Evolutionary conservation across 1,140 invertebrate species (phyloP).

Genomic region (Eciton burchellii): DNA sequence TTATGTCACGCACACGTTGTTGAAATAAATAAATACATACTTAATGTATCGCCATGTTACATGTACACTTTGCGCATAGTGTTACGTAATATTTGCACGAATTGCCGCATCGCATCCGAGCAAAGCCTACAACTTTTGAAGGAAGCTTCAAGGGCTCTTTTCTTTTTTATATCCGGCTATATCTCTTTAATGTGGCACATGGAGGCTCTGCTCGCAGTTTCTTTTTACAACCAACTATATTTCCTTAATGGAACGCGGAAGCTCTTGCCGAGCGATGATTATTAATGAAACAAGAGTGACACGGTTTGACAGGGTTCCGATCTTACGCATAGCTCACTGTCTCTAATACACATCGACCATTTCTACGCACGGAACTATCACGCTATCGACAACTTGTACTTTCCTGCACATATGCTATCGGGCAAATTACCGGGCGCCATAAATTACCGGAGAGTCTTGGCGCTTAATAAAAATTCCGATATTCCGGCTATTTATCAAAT

Average conservation of each 20-base stretch:
- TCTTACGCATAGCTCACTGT: neutral
- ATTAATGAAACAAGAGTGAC: neutral
- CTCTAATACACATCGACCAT: neutral
- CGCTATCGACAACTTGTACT: neutral
- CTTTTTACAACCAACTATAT: neutral
- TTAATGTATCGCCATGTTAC: neutral
- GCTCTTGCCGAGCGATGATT: neutral
- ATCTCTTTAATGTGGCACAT: neutral
- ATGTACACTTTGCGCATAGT: neutral
- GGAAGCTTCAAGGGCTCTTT: neutral
- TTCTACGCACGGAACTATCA: neutral
- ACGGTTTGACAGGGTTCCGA: neutral
- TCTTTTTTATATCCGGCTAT: neutral
- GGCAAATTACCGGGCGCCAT: slow-evolving; percentile 14
- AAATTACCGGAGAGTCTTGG: slow-evolving; percentile 38
- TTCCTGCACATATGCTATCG: slow-evolving; percentile 20
- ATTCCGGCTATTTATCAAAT: slow-evolving; percentile 47
- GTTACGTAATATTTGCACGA: neutral
- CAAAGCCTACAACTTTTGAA: neutral
- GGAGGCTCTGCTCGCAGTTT: neutral
- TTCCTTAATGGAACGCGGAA: neutral
- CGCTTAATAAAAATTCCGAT: slow-evolving; percentile 57
- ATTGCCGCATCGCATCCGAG: neutral
- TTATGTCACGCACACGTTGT: slow-evolving; percentile 24
- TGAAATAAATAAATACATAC: slow-evolving; percentile 41